Conservation (phyloP, 2,797 vertebrate genomes). For the Paramormyrops hopkinsi region DNA sequence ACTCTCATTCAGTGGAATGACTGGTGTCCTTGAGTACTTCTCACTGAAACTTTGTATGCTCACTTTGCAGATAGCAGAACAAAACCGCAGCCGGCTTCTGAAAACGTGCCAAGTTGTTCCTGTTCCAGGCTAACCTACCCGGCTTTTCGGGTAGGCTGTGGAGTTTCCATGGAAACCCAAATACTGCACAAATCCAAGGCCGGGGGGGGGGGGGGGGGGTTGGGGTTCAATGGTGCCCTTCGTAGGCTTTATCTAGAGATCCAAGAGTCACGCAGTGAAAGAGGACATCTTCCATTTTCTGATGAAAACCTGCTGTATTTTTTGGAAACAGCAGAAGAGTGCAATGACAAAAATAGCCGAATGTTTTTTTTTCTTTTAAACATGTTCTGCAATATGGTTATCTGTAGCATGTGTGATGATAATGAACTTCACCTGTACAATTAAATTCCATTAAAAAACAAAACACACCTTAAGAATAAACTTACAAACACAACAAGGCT, state of each 20-base stretch:
- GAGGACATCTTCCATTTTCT: neutral
- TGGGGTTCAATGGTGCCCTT: neutral
- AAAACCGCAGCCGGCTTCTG: neutral
- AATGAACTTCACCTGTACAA: neutral
- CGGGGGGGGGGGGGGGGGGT: neutral
- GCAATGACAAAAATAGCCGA: neutral
- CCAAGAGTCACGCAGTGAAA: neutral
- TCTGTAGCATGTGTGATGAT: neutral
- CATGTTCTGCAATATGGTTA: neutral
- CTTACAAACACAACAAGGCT: neutral
- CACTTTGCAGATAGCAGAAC: neutral
- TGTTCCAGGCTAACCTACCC: neutral
- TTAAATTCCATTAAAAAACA: neutral
- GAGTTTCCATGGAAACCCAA: constrained; percentile 7
- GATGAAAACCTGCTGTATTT: neutral
- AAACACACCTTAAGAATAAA: neutral
- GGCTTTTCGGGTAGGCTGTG: neutral
- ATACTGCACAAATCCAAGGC: constrained; percentile 12
- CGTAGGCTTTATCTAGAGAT: neutral
- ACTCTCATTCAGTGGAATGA: neutral
- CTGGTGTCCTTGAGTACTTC: neutral
- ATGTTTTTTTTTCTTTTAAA: neutral
- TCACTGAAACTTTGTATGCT: neutral
- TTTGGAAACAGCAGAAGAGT: neutral
- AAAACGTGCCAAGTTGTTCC: neutral